phyloP scores from a whole-genome alignment of 2,797 vertebrate genomes.

The Coccyzus lansbergi region DNA sequence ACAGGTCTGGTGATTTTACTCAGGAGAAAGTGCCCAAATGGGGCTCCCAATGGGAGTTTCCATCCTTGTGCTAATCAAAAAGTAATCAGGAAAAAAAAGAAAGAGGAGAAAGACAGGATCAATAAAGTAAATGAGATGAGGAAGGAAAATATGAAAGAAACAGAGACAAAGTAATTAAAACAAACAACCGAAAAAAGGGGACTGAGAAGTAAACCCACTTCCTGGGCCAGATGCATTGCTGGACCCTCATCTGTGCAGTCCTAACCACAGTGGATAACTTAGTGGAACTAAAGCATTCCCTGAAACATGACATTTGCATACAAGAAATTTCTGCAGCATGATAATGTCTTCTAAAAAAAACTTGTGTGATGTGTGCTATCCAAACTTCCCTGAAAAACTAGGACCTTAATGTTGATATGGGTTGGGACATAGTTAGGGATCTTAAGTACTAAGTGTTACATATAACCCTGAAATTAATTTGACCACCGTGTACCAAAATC shows the following conservation, averaged over 20 bases:
- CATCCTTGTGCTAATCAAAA: neutral
- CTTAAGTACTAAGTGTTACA: neutral
- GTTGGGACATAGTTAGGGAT: neutral
- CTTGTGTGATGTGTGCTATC: neutral
- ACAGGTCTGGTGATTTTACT: neutral
- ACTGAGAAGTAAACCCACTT: neutral
- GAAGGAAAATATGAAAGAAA: neutral
- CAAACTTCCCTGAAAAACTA: neutral
- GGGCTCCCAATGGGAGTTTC: neutral
- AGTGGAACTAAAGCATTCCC: neutral
- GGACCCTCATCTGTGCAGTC: neutral
- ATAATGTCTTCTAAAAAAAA: neutral
- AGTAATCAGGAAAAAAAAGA: neutral
- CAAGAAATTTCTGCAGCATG: neutral
- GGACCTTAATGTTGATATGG: neutral
- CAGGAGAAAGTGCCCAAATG: neutral
- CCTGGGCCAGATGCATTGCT: neutral
- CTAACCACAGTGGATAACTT: neutral
- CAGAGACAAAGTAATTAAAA: neutral
- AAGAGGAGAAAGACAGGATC: neutral
- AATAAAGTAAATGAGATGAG: neutral
- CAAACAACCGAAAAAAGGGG: neutral
- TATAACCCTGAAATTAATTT: slow-evolving; percentile 20
- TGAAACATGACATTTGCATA: neutral
- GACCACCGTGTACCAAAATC: neutral